phyloP scores from a whole-genome alignment of 1,140 invertebrate species.

The Pogonognathellus flavescens region DNA sequence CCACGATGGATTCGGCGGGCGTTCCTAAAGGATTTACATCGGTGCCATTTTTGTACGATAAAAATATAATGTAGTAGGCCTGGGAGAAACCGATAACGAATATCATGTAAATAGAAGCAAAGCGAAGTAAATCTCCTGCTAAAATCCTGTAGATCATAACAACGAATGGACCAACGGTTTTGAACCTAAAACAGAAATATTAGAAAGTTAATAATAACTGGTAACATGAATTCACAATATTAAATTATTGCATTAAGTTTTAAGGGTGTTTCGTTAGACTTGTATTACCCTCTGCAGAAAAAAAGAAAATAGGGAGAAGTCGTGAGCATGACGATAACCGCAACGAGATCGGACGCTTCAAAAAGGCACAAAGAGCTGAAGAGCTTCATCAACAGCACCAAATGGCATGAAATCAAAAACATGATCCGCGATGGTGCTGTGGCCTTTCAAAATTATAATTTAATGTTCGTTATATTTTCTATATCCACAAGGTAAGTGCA shows the following conservation, averaged over 20 bases:
- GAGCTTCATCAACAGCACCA: constrained; percentile 87
- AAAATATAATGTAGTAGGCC: constrained; percentile 74
- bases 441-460: constrained; percentile 72
- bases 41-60: constrained; percentile 59
- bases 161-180: constrained; percentile 98
- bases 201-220: not conserved
- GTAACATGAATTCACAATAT: too few species aligned
- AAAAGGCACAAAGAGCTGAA: constrained; percentile 86
- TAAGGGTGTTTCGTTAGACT: too few species aligned
- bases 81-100: constrained; percentile 99
- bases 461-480: not conserved
- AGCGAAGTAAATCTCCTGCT: constrained; percentile 92
- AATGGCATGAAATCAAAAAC: constrained; percentile 91
- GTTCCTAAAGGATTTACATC: constrained; percentile 86
- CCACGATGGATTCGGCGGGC: constrained; percentile 93
- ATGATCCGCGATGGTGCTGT: constrained; percentile 90
- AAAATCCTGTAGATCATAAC: constrained; percentile 99
- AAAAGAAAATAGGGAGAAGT: constrained; percentile 98
- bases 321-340: constrained; percentile 77
- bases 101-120: constrained; percentile 95
- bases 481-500: not conserved
- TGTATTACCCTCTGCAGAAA: constrained; percentile 88
- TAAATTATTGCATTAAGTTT: too few species aligned
- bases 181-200: constrained; percentile 78
- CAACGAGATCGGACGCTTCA: constrained; percentile 89